Conservation (phyloP, 2,888 invertebrate genomes). For the Eupithecia subfuscata region DNA sequence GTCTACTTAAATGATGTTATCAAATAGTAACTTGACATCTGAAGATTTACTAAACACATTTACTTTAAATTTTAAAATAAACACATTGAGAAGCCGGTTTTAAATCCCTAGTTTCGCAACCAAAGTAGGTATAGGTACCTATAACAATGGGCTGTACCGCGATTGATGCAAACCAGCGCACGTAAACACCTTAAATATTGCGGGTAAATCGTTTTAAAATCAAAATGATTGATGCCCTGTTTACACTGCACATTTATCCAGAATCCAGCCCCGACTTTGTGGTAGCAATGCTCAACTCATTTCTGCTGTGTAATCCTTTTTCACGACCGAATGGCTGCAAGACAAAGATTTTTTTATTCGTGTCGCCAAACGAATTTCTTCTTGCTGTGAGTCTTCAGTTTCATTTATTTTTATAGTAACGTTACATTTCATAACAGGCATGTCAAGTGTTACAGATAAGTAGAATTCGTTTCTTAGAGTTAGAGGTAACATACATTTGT, state of each 20-base stretch:
- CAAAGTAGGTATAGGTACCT: constrained; percentile 10
- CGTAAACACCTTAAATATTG: constrained; percentile 60
- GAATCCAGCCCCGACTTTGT: neutral
- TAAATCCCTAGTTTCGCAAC: constrained; percentile 43
- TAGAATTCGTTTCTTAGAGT: too few species aligned
- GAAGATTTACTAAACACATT: too few species aligned
- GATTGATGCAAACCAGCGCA: constrained; percentile 62
- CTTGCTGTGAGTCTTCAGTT: neutral
- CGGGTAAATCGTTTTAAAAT: constrained; percentile 41
- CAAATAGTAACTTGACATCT: too few species aligned
- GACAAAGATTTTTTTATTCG: neutral
- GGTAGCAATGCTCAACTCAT: neutral
- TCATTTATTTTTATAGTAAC: too few species aligned
- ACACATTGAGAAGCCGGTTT: too few species aligned
- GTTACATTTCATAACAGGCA: too few species aligned
- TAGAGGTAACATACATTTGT: too few species aligned
- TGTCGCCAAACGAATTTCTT: neutral
- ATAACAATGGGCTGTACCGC: constrained; percentile 52
- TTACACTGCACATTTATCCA: constrained; percentile 30
- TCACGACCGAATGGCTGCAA: neutral
- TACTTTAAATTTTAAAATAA: too few species aligned
- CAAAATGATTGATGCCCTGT: constrained; percentile 47
- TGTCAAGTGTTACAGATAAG: too few species aligned
- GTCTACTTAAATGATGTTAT: too few species aligned
- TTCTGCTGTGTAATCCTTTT: neutral